Evolutionary conservation across 2,888 invertebrate species (phyloP).

Genomic region (Mycalesis mineus): DNA sequence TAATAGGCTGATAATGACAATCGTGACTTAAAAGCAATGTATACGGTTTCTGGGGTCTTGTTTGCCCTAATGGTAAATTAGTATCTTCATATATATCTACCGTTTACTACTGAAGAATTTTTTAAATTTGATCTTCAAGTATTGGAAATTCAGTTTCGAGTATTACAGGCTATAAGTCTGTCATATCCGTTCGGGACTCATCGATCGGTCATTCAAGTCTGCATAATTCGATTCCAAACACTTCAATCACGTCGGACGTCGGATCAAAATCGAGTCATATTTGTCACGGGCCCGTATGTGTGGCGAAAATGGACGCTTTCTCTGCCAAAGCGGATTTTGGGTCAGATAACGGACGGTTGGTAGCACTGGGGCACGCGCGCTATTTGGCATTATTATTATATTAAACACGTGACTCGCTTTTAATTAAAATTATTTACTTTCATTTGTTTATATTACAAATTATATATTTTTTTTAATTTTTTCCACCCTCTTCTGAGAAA

Average conservation of each 20-base stretch:
- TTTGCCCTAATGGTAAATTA: too few species aligned
- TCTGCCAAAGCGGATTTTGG: slow-evolving; percentile 41
- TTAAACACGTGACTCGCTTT: not conserved
- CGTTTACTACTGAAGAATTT: too few species aligned
- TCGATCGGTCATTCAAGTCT: not conserved
- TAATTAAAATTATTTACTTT: not conserved
- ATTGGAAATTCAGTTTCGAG: too few species aligned
- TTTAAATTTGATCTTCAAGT: too few species aligned
- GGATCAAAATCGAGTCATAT: slow-evolving; percentile 2
- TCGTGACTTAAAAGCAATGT: too few species aligned
- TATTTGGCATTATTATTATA: slow-evolving; percentile 1
- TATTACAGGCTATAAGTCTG: too few species aligned
- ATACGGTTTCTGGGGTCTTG: too few species aligned
- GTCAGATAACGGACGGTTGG: slow-evolving; percentile 42
- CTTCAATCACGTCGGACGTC: slow-evolving; percentile 2
- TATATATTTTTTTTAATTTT: too few species aligned
- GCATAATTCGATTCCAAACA: not conserved
- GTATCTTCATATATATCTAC: too few species aligned
- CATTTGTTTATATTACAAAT: not conserved
- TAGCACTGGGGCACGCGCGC: slow-evolving; percentile 30
- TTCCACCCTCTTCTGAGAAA: too few species aligned
- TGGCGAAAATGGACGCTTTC: slow-evolving; percentile 46
- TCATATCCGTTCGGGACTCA: not conserved
- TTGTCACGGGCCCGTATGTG: slow-evolving; percentile 25
- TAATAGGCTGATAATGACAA: too few species aligned